Percentiles rank a stretch among this genome's conserved stretches.
Evolutionary conservation across 2,113 vertebrate species (phyloP).

Genomic region (Panthera leo): DNA sequence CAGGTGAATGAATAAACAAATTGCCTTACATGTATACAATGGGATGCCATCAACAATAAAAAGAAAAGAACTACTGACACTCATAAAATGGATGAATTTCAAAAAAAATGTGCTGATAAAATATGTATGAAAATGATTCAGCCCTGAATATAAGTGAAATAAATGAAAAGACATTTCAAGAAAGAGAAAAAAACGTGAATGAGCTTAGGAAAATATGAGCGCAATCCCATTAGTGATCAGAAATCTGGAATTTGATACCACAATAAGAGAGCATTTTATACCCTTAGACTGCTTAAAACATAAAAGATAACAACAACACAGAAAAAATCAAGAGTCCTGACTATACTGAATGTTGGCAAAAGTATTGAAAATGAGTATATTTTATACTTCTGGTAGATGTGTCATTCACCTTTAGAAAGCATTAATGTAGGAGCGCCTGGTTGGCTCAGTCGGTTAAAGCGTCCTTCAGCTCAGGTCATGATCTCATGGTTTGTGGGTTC

Average conservation of each 20-base stretch:
- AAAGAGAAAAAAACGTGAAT: background rate
- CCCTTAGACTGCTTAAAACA: background rate
- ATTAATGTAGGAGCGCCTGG: background rate
- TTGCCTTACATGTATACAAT: background rate
- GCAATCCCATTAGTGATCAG: background rate
- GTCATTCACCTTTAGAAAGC: background rate
- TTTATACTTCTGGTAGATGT: background rate
- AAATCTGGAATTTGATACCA: background rate
- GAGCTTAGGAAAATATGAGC: background rate
- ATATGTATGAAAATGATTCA: background rate
- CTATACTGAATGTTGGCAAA: background rate
- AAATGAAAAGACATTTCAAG: background rate
- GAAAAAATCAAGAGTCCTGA: background rate
- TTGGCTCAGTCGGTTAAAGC: too few relatives aligned
- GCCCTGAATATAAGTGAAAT: background rate
- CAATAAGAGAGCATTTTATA: background rate
- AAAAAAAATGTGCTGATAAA: background rate
- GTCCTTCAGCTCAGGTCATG: too few relatives aligned
- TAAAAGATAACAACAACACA: background rate
- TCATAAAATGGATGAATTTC: background rate
- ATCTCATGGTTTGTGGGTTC: too few relatives aligned
- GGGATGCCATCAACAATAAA: background rate
- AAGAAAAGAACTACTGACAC: background rate
- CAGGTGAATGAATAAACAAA: background rate
- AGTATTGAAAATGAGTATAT: background rate